phyloP scores from a whole-genome alignment of 92 coral and sea anemone species.

The Scolanthus callimorphus region DNA sequence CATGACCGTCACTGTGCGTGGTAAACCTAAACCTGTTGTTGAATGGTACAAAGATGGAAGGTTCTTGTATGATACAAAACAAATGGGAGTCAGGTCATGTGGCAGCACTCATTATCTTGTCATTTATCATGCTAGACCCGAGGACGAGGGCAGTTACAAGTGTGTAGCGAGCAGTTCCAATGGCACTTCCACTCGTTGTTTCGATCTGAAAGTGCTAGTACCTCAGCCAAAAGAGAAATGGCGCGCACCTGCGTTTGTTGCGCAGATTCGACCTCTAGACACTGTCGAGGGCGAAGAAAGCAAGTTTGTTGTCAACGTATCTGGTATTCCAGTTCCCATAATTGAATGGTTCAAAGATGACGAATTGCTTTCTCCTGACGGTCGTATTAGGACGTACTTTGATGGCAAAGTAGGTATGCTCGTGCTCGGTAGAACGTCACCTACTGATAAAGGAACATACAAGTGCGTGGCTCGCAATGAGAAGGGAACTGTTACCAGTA shows the following conservation, averaged over 20 bases:
- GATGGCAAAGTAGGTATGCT: slow-evolving; percentile 58
- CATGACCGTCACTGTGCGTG: slow-evolving; percentile 30
- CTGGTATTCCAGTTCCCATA: slow-evolving; percentile 33
- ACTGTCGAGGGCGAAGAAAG: slow-evolving; percentile 45
- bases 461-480: slow-evolving; percentile 85
- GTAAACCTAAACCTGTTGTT: slow-evolving; percentile 37
- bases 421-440: slow-evolving; percentile 47
- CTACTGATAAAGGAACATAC: slow-evolving; percentile 85
- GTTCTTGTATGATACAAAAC: slow-evolving; percentile 22
- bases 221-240: slow-evolving; percentile 37
- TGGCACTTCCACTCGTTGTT: slow-evolving; percentile 31
- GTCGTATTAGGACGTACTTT: slow-evolving; percentile 23
- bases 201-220: slow-evolving; percentile 33
- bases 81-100: slow-evolving; percentile 43
- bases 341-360: slow-evolving; percentile 61
- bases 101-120: slow-evolving; percentile 31
- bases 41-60: slow-evolving; percentile 39
- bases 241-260: slow-evolving; percentile 35
- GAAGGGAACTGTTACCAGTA: slow-evolving; percentile 82
- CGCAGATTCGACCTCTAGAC: slow-evolving; percentile 33
- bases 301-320: slow-evolving; percentile 21
- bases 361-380: slow-evolving; percentile 11
- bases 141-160: slow-evolving; percentile 41
- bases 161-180: slow-evolving; percentile 36
- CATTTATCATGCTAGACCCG: slow-evolving; percentile 25